phyloP scores from a whole-genome alignment of 2,888 invertebrate genomes.

The Bombylius discolor region DNA sequence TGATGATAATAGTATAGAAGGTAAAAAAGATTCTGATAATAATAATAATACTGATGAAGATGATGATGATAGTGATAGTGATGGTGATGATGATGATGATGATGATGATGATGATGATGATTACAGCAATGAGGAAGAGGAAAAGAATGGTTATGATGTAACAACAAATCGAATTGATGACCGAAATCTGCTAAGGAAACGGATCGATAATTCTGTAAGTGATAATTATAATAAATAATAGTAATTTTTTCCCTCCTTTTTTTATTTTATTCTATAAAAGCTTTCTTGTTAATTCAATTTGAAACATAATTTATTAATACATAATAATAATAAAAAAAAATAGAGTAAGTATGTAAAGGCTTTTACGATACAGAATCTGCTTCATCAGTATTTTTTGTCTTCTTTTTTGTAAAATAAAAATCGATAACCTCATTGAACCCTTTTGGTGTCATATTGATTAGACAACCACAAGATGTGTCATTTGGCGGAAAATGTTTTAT shows the following conservation, averaged over 20 bases:
- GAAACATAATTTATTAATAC: too few relatives aligned
- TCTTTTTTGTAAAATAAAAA: too few relatives aligned
- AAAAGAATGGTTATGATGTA: constrained; percentile 28
- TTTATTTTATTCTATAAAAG: too few relatives aligned
- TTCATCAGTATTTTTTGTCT: too few relatives aligned
- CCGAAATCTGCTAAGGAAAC: constrained; percentile 25
- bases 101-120: constrained; percentile 18
- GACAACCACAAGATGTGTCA: neutral
- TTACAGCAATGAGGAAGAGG: constrained; percentile 26
- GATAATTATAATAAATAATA: neutral
- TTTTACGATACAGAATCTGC: too few relatives aligned
- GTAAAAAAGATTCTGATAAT: constrained; percentile 6
- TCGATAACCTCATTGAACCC: neutral
- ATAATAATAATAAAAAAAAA: too few relatives aligned
- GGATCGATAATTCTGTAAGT: constrained; percentile 8
- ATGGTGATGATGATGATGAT: constrained; percentile 15
- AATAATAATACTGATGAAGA: constrained; percentile 18
- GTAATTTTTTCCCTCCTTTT: too few relatives aligned
- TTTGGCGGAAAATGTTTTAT: neutral
- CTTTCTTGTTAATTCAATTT: too few relatives aligned
- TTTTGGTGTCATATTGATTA: neutral
- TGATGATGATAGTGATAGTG: constrained; percentile 18
- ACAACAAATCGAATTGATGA: constrained; percentile 34
- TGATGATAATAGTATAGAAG: neutral
- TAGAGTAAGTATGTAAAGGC: too few relatives aligned